Evolutionary conservation across 2,113 vertebrate genomes (phyloP).

Genomic region (Apodemus sylvaticus): DNA sequence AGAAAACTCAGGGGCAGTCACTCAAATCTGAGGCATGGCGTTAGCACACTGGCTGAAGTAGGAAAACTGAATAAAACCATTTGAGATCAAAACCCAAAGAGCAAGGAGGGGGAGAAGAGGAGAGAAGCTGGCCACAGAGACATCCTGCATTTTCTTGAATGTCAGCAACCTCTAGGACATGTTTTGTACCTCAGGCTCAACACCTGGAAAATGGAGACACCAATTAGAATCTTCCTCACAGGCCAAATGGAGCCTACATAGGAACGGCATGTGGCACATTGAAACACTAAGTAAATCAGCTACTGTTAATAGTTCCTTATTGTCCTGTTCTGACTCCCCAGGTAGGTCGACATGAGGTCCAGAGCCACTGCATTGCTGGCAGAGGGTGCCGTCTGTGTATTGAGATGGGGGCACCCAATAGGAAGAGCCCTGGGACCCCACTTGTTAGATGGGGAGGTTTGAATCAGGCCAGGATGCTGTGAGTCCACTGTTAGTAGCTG

Average conservation of each 20-base stretch:
- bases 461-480: not conserved
- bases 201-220: not conserved
- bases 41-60: constrained; percentile 33
- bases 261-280: not conserved
- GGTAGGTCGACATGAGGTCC: not conserved
- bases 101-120: not conserved
- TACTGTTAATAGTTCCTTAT: not conserved
- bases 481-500: not conserved
- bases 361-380: not conserved
- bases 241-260: not conserved
- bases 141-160: not conserved
- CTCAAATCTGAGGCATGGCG: constrained; percentile 16
- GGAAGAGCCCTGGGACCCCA: not conserved
- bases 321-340: not conserved
- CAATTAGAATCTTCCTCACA: not conserved
- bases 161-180: not conserved
- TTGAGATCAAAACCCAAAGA: constrained; percentile 33
- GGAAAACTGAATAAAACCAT: constrained; percentile 39
- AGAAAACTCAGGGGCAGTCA: constrained; percentile 46
- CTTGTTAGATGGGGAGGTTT: not conserved
- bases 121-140: not conserved
- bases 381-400: not conserved
- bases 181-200: not conserved
- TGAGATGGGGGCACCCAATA: not conserved
- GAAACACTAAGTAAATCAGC: not conserved